Conservation (phyloP, 2,888 invertebrate genomes). For the Campoplex capitator region DNA sequence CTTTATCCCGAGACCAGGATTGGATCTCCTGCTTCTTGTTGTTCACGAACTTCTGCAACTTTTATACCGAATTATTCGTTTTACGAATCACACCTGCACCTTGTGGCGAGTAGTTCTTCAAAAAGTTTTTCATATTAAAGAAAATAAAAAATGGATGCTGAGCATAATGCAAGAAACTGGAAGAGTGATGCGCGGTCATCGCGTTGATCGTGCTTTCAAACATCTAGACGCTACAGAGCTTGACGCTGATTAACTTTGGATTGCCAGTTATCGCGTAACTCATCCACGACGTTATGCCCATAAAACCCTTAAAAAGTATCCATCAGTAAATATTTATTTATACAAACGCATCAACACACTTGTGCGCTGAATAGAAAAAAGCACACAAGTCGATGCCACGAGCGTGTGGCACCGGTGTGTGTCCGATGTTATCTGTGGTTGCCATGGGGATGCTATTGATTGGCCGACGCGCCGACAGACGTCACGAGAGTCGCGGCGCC, state of each 20-base stretch:
- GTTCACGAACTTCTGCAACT: not conserved
- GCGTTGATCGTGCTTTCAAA: conserved; percentile 19
- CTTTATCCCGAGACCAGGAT: not conserved
- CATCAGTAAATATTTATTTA: not conserved
- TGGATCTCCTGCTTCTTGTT: not conserved
- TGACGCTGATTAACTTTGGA: conserved; percentile 41
- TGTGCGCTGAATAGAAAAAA: conserved; percentile 56
- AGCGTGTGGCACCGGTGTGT: conserved; percentile 79
- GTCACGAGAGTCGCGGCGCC: conserved; percentile 86
- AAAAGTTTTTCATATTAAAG: not conserved
- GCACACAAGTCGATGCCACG: conserved; percentile 71
- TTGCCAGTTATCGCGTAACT: conserved; percentile 25
- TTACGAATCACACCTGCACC: too few species aligned
- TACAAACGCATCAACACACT: not conserved
- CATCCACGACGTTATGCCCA: not conserved
- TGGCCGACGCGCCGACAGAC: conserved; percentile 85
- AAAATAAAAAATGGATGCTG: not conserved
- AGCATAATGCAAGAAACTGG: not conserved
- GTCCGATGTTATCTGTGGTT: conserved; percentile 85
- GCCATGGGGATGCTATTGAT: conserved; percentile 85
- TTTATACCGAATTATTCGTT: not conserved
- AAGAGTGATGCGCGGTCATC: not conserved
- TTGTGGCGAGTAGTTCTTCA: too few species aligned
- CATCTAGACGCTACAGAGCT: conserved; percentile 33
- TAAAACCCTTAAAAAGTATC: not conserved